Percentiles rank a stretch among this genome's conserved stretches.
Conservation (phyloP, 2,797 vertebrate genomes). For the Labroides dimidiatus region DNA sequence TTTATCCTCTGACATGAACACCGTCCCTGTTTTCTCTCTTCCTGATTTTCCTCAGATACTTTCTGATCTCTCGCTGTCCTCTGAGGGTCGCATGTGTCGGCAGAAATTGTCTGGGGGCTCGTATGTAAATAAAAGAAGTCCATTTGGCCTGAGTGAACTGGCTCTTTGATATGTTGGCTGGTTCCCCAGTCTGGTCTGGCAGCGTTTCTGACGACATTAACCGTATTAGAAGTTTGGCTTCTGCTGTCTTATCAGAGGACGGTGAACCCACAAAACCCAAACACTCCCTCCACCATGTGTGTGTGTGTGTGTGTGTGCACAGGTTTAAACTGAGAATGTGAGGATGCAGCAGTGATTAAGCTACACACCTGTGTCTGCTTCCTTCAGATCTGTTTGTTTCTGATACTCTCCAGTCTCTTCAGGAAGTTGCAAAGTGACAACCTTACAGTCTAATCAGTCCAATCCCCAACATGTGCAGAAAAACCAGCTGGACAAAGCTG, state of each 20-base stretch:
- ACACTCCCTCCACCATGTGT: neutral
- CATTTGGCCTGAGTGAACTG: conserved; percentile 64
- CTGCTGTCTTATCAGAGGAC: conserved; percentile 50
- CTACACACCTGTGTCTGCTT: neutral
- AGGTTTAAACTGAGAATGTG: neutral
- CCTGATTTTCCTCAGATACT: no score
- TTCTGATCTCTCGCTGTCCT: neutral
- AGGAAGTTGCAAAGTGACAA: no score
- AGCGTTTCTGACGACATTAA: conserved; percentile 74
- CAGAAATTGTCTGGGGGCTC: conserved; percentile 58
- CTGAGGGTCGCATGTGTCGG: conserved; percentile 47
- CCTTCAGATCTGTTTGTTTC: no score
- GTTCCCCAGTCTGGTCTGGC: conserved; percentile 60
- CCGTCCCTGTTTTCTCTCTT: no score
- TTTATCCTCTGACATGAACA: no score
- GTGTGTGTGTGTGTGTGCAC: conserved; percentile 3
- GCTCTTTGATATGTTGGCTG: conserved; percentile 65
- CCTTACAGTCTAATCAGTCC: no score
- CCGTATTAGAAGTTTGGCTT: conserved; percentile 77
- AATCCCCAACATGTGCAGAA: no score
- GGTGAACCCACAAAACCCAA: conserved; percentile 9
- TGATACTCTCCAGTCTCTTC: no score
- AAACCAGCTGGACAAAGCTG: no score
- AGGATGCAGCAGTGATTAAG: neutral
- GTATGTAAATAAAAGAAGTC: conserved; percentile 70